Base-by-base conservation (phyloP, 2,113 vertebrate genomes). In the Acinonyx jubatus region DNA sequence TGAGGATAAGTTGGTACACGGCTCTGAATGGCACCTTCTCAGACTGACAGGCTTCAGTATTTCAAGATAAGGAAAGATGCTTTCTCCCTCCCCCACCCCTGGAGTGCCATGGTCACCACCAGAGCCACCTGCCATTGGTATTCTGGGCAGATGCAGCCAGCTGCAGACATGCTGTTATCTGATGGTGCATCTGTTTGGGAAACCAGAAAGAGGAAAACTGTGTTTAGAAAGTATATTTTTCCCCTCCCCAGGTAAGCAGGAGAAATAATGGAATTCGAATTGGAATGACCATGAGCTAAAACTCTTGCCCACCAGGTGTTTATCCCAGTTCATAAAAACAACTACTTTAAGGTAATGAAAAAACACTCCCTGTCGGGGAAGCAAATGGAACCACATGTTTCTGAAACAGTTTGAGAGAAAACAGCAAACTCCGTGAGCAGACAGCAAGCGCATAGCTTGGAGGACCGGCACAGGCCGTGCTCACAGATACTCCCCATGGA, bases 301-400 rank as follows among this genome's bases (percentile, higher is more conserved):
- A 95, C 96, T 94, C 88, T 74, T 95, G 94, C 92, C 90, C 95
- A 91, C 88, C 90, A 98, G 96, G 97, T 97, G 76, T 97, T 96
- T 97, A 96, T 94, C 90, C 92, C 48, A 88, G 95, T 82, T 96
- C 86, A 93, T 96, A 91, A 96, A 97, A 96, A 96, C 89, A 90
- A 91, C 96, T 95, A 74, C 95, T 96, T 97, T 65, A 82, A 97
- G 68, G 96, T 95, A 94, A 97, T 96, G 88, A 96, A 74, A 96
- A 97, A 94, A 69, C 71, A 80, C 71, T 97, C 96, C 97, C 97
- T 80, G 76, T 92, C 65, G 96, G 65, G 96, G 57, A 96, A 97
- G 95, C 97, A 94, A 97, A 96, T 95, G 74, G 94, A 96, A 78
- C 94, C 80, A 88, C 92, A 45, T 73, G 68, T 52, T 82, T 92